phyloP scores from a whole-genome alignment of 2,797 vertebrate genomes.

The Ispidina picta region DNA sequence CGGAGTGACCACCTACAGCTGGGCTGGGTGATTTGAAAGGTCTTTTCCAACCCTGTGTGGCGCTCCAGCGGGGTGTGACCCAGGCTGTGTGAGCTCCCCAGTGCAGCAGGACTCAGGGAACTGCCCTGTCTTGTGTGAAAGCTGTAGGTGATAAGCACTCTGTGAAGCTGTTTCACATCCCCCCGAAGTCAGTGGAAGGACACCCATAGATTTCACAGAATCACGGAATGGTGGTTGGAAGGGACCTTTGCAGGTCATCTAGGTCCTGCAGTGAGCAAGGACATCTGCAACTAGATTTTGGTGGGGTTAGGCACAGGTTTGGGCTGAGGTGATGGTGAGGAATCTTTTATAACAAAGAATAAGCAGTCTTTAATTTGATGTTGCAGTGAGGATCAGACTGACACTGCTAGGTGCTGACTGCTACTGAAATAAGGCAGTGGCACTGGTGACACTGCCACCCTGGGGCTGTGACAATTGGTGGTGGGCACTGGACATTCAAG shows the following conservation, averaged over 20 bases:
- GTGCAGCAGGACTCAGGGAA: neutral
- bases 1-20: neutral
- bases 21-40: neutral
- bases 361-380: neutral
- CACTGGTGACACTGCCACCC: neutral
- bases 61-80: neutral
- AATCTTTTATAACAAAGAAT: neutral
- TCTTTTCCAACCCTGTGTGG: neutral
- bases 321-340: neutral
- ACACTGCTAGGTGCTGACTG: neutral
- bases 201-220: neutral
- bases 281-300: neutral
- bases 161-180: neutral
- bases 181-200: neutral
- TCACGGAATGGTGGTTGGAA: neutral
- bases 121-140: neutral
- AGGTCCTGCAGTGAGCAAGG: neutral
- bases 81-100: neutral
- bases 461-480: neutral
- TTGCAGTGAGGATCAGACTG: neutral
- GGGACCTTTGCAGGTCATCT: neutral
- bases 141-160: accelerated
- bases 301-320: neutral
- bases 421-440: neutral
- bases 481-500: neutral